phyloP scores from a whole-genome alignment of 2,888 invertebrate genomes.

The Chloroclysta siterata region DNA sequence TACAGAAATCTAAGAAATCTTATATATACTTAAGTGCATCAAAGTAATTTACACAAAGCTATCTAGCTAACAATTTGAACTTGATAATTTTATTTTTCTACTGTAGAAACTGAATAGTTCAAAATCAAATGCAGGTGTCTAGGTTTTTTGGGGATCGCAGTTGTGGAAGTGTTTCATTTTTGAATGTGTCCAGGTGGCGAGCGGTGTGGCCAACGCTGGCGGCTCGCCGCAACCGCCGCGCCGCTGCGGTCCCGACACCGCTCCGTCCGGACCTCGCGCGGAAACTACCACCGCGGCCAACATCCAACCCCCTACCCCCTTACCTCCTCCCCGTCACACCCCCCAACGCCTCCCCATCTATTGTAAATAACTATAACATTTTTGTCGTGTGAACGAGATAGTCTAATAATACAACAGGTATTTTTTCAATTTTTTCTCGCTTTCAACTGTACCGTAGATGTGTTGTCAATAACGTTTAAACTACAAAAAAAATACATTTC shows the following conservation, averaged over 20 bases:
- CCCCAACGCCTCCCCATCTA: constrained; percentile 60
- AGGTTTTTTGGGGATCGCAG: not conserved
- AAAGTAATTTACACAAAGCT: no score
- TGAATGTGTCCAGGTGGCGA: constrained; percentile 71
- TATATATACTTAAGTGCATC: no score
- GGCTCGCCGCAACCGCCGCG: constrained; percentile 48
- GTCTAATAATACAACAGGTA: constrained; percentile 80
- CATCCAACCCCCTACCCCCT: constrained; percentile 48
- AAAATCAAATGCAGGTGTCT: no score
- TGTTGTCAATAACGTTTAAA: constrained; percentile 82
- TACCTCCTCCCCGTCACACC: constrained; percentile 44
- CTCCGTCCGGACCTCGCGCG: constrained; percentile 57
- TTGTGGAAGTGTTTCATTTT: not conserved
- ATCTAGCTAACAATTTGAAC: no score
- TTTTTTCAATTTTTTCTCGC: constrained; percentile 85
- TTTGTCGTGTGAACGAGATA: constrained; percentile 84
- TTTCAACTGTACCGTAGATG: constrained; percentile 85
- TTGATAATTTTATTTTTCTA: no score
- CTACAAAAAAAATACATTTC: constrained; percentile 80
- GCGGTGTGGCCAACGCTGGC: constrained; percentile 72
- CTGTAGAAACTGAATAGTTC: no score
- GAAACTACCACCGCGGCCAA: constrained; percentile 71
- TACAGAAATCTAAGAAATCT: no score
- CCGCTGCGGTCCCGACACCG: constrained; percentile 55
- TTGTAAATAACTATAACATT: constrained; percentile 83